A percentile compares a stretch with the other conserved stretches of the same genome.
phyloP scores from a whole-genome alignment of 2,113 vertebrate genomes.

The Heloderma charlesbogerti region DNA sequence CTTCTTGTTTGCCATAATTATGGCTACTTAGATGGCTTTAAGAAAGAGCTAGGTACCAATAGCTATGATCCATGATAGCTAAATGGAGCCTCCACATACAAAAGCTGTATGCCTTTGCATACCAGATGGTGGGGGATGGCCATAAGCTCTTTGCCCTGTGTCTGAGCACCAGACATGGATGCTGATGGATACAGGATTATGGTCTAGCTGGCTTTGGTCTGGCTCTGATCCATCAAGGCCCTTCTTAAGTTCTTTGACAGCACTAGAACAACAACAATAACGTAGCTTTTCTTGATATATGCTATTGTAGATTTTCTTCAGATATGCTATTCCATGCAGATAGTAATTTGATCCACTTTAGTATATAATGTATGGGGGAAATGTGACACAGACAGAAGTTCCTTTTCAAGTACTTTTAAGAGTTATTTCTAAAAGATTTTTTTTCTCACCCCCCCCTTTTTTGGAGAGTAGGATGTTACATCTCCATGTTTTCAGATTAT shows the following conservation, averaged over 20 bases:
- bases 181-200: background rate
- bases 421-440: background rate
- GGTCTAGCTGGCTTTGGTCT: background rate
- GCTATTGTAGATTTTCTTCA: background rate
- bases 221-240: background rate
- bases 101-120: background rate
- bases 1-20: background rate
- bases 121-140: background rate
- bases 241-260: background rate
- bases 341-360: slow-evolving; percentile 3
- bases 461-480: background rate
- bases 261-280: background rate
- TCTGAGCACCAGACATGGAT: background rate
- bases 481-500: background rate
- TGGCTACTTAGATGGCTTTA: background rate
- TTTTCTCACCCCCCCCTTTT: too few relatives aligned
- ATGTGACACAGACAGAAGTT: background rate
- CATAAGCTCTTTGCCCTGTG: background rate
- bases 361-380: background rate
- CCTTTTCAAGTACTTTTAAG: background rate
- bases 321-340: background rate
- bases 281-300: too few relatives aligned
- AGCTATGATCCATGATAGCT: background rate
- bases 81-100: background rate
- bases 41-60: background rate